These are phyloP conservation scores for Epizoanthus rinbou DNA, from an alignment of 92 coral and sea anemone species.

Conservation along the genomic window DNA sequence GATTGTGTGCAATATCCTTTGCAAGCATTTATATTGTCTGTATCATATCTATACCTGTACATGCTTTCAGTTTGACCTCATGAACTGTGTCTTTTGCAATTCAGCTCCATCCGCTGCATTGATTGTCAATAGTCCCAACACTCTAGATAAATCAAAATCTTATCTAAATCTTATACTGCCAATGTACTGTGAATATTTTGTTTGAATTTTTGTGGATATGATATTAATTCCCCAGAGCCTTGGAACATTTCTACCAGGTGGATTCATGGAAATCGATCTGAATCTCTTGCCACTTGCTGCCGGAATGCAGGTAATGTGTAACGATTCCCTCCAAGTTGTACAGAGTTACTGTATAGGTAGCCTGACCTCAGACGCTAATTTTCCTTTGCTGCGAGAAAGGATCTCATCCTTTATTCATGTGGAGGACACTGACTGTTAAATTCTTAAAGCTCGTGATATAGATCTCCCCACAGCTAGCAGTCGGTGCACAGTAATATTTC, in stretches of 20 bases:
- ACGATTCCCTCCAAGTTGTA: not conserved
- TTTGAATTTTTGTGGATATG: not conserved
- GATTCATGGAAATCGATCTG: slow-evolving; percentile 72
- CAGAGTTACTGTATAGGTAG: not conserved
- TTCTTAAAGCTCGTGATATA: too few relatives aligned
- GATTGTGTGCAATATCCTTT: not conserved
- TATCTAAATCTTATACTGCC: too few relatives aligned
- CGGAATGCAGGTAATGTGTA: slow-evolving; percentile 82
- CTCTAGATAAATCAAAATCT: too few relatives aligned
- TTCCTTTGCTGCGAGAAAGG: too few relatives aligned
- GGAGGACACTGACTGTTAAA: not conserved
- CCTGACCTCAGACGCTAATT: too few relatives aligned
- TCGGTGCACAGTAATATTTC: not conserved
- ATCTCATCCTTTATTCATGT: too few relatives aligned
- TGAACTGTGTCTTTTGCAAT: too few relatives aligned
- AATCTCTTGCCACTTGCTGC: slow-evolving; percentile 91
- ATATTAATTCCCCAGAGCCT: slow-evolving; percentile 58
- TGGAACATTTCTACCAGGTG: slow-evolving; percentile 84
- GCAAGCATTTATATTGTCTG: not conserved
- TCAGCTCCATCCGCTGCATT: too few relatives aligned
- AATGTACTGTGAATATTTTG: too few relatives aligned
- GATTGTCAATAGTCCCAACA: too few relatives aligned
- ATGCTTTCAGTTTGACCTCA: too few relatives aligned
- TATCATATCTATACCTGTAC: not conserved
- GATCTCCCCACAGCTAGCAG: too few relatives aligned